Evolutionary conservation across 2,113 vertebrate genomes (phyloP), one percentile per base, ranked within the genome.

Genomic region (Microtus ochrogaster): DNA sequence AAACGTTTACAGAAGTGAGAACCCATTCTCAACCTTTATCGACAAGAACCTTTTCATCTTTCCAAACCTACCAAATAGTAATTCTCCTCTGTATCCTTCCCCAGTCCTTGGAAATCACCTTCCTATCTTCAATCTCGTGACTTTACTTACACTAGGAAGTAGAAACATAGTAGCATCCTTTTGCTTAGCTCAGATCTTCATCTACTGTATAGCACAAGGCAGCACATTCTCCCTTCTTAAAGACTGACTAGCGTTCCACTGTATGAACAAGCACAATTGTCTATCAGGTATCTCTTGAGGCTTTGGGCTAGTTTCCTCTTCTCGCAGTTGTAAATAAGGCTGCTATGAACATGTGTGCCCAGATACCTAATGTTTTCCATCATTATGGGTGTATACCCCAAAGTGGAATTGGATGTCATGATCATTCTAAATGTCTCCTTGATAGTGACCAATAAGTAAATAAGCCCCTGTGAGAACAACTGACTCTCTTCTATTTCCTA

Each of bases 1-100:
- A 33, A 10, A 28, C 36, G 13, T 28, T 55, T 13, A 28, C 17
- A 30, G 2, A 24, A 11, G 21, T 36, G 8, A 44, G 12, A 0
- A 21, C 7, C 21, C 11, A 7, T 13, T 2, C 2, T 21, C 11
- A 72, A 9, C 9, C 22, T 19, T 47, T 11, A 7, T 7, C 12
- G 47, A 63, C 4, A 28, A 55, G 28, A 79, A 66, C 41, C 14
- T 87, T 7, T 65, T 65, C 13, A 58, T 84, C 41, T 65, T 58
- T 79, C 39, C 41, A 58, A 88, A 52, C 30, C 39, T 9, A 36
- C 24, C 55, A 28, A 94, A 39, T 2, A 55, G 3, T 36, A 74
- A 58, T 24, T 47, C n/a, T 58, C 28, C 26, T 7, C 1, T 33
- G 19, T 33, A 12, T 11, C 24, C 12, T 36, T 2, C 4, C 33